Conservation (phyloP, 2,888 invertebrate genomes). For the Sepioteuthis lessoniana region DNA sequence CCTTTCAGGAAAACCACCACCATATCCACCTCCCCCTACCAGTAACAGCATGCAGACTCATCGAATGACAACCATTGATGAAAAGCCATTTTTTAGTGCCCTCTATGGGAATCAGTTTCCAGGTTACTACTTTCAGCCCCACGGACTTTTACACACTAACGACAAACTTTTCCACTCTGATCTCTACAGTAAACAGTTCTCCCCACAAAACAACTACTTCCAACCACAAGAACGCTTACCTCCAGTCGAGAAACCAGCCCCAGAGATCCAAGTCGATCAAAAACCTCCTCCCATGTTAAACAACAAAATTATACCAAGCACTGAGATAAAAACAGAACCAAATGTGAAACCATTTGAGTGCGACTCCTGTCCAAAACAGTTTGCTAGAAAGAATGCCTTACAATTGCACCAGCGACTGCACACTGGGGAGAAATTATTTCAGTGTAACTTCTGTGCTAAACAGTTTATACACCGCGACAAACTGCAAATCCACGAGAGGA, state of each 20-base stretch:
- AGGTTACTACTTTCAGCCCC: not conserved
- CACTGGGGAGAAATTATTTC: not conserved
- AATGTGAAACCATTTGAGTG: not conserved
- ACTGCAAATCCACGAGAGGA: not conserved
- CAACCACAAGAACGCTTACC: not conserved
- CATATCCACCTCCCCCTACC: not conserved
- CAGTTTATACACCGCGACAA: not conserved
- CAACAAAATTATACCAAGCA: not conserved
- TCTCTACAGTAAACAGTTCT: conserved; percentile 7
- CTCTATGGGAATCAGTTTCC: conserved; percentile 7
- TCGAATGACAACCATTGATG: not conserved
- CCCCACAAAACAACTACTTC: not conserved
- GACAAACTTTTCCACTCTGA: not conserved
- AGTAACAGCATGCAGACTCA: not conserved
- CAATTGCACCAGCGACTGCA: not conserved
- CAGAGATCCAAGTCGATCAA: not conserved
- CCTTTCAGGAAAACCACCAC: not conserved
- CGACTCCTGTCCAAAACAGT: not conserved
- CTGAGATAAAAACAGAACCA: not conserved
- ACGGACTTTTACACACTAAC: not conserved
- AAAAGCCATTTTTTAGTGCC: not conserved
- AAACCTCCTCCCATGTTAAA: not conserved
- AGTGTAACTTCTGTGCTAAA: not conserved
- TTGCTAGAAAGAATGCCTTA: not conserved
- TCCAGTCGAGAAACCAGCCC: not conserved